Evolutionary conservation across 2,113 vertebrate species (phyloP).

Genomic region (Trichomycterus rosablanca): DNA sequence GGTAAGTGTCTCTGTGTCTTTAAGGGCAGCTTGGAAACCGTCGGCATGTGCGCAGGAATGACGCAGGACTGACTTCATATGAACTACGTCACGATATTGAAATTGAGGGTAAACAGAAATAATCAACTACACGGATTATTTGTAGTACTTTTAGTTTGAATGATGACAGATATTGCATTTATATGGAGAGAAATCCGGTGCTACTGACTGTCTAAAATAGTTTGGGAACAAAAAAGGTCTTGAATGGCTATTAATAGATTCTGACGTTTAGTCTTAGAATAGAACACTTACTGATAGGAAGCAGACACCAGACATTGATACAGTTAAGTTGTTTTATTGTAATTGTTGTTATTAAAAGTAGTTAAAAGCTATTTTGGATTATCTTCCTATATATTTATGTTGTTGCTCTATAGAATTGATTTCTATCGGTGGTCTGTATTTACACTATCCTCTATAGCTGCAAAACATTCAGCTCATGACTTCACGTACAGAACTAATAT

Average conservation of each 20-base stretch:
- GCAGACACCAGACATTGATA: too few species aligned
- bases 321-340: too few species aligned
- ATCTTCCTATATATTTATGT: too few species aligned
- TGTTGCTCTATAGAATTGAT: too few species aligned
- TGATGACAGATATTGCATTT: too few species aligned
- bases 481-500: too few species aligned
- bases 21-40: slow-evolving; percentile 64
- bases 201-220: slow-evolving; percentile 14
- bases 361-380: too few species aligned
- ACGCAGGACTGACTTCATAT: slow-evolving; percentile 71
- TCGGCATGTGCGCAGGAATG: slow-evolving; percentile 74
- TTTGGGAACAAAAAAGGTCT: not conserved
- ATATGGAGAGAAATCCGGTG: slow-evolving; percentile 8
- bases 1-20: slow-evolving; percentile 57
- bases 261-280: slow-evolving; percentile 19
- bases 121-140: slow-evolving; percentile 1
- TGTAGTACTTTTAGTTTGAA: slow-evolving; percentile 10
- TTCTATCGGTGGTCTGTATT: too few species aligned
- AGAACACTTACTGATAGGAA: too few species aligned
- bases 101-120: slow-evolving; percentile 46
- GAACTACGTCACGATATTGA: slow-evolving; percentile 67
- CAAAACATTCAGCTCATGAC: too few species aligned
- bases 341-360: too few species aligned
- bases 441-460: too few species aligned
- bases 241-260: slow-evolving; percentile 3